Base-by-base conservation (phyloP, 2,888 invertebrate species). In the Xestobium rufovillosum region DNA sequence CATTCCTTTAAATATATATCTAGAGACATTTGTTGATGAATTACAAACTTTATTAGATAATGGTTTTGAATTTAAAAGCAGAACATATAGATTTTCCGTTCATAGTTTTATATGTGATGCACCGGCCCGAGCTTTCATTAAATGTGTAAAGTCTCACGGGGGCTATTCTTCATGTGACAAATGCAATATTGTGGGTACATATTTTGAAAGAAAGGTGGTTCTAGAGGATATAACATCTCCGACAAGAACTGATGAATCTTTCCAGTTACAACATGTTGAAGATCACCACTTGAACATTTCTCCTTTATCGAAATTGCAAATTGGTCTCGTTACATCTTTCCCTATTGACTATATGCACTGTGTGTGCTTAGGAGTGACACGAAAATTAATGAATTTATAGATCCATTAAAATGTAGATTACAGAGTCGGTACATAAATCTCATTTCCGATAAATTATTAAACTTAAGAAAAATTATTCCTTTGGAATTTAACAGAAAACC, bases 401-500 rank as follows among this genome's bases (percentile, higher is more conserved):
- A 11, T 11, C 12, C 12, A 11, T 26, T 11, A 26, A 11, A 26
- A 9, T 26, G 27, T 36, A 28, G 16, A 19, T 32, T 41, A 36
- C 14, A 25, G 12, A 33, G 31, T 19, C 16, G 37, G 35, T 30
- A 26, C 19, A 23, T 33, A 31, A 29, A 34, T 31, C 10, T 29
- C 28, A 32, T 45, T 12, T 41, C 42, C 23, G 14, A 38, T 28
- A 19, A 38, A 13, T 31, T 43, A 32, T 26, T 38, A 26, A 34
- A 30, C 27, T 31, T 47, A 16, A 44, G 32, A 35, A 34, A 28
- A 30, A 26, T 33, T 34, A 11, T 34, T 19, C 50, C 52, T 10
- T 12, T 9, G 29, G 47, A 50, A 44, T 44, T 52, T 16, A 39
- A 34, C 10, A 25, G 50, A 25, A 50, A 49, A 35, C 39, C 48